Conservation (phyloP, 2,797 vertebrate species). For the Pelochelys cantorii region DNA sequence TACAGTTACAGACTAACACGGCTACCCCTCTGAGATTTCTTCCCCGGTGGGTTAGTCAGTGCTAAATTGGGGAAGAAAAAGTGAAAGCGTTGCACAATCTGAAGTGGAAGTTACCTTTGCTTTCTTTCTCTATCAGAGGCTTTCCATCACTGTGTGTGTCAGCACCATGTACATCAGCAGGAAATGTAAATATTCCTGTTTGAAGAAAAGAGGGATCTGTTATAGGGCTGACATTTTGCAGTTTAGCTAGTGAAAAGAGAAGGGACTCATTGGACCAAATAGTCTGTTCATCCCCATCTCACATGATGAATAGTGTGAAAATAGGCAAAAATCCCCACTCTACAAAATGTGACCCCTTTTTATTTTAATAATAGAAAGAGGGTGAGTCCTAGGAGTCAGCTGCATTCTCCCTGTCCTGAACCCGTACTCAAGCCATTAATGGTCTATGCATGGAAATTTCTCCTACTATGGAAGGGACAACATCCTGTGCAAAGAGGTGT, state of each 20-base stretch:
- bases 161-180: not conserved
- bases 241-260: not conserved
- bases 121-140: not conserved
- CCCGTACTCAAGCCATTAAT: accelerated
- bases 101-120: not conserved
- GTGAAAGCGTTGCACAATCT: not conserved
- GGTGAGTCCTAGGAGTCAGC: not conserved
- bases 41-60: not conserved
- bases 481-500: not conserved
- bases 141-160: not conserved
- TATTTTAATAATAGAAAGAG: not conserved
- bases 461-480: not conserved
- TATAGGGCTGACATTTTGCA: not conserved
- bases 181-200: not conserved
- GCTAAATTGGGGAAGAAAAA: not conserved
- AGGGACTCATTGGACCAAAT: not conserved
- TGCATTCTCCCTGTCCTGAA: not conserved
- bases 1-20: too few species aligned
- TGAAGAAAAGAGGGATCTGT: not conserved
- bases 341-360: not conserved
- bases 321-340: not conserved
- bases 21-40: too few species aligned
- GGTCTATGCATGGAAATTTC: not conserved
- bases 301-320: not conserved
- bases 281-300: not conserved